These are phyloP conservation scores for Melitaea cinxia DNA, from an alignment of 1,140 invertebrate species.

Conservation along the genomic window DNA sequence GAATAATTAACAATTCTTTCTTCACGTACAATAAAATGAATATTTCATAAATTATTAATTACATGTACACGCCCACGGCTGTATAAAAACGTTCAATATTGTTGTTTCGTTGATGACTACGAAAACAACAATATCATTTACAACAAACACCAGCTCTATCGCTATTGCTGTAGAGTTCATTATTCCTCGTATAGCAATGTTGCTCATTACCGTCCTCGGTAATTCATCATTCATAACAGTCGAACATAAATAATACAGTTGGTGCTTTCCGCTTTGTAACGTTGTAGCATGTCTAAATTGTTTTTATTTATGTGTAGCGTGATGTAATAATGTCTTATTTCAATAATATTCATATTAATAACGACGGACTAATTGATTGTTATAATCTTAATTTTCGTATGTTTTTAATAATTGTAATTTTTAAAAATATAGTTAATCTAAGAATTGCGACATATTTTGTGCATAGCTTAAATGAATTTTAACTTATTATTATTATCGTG, in stretches of 20 bases:
- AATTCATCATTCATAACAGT: constrained; percentile 39
- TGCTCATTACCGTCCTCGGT: constrained; percentile 7
- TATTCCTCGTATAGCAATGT: not conserved
- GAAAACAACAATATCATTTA: constrained; percentile 8
- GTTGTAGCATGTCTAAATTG: constrained; percentile 17
- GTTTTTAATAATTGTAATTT: no score
- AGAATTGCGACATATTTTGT: no score
- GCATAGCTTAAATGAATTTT: no score
- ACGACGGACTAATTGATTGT: no score
- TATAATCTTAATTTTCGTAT: no score
- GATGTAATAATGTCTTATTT: not conserved
- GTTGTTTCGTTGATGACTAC: constrained; percentile 30
- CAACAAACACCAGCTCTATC: not conserved
- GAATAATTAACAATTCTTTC: constrained; percentile 32
- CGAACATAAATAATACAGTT: constrained; percentile 39
- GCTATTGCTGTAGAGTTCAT: constrained; percentile 10
- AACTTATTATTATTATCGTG: no score
- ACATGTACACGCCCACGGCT: constrained; percentile 39
- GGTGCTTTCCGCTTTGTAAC: constrained; percentile 40
- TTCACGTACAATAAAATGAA: constrained; percentile 36
- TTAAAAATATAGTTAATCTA: no score
- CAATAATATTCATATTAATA: no score
- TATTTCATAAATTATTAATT: constrained; percentile 40
- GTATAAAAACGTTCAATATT: constrained; percentile 37
- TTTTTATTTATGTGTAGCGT: not conserved